Base-by-base conservation (phyloP, 2,888 invertebrate species). In the Patella depressa region DNA sequence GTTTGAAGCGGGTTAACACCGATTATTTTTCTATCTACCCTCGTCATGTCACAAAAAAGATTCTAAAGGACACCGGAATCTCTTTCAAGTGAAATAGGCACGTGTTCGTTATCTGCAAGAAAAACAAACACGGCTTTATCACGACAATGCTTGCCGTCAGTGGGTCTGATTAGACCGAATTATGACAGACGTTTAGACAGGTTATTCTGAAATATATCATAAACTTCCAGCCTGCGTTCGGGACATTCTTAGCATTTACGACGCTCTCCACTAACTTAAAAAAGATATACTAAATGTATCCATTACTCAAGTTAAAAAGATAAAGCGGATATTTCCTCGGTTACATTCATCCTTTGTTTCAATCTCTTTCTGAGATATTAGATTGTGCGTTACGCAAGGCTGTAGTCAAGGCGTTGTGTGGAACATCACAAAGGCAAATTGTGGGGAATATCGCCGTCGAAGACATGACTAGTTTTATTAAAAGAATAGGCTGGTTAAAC, bases 11-110 rank as follows among this genome's bases (percentile, higher is more conserved):
- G 19, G 65, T 65, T 65, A 65, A 24, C 65, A 65, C 65, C 65
- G 65, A 65, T 65, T 65, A 65, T 65, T 65, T 65, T 65, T 65
- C 65, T 65, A 65, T 65, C 65, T 65, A 65, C 24, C 65, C 19
- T 65, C 19, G 65, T 65, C 65, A 65, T 65, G 65, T 65, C 65
- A 65, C 65, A 65, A 65, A 65, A 65, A 65, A 65, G 65, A 65
- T 65, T 65, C 65, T 24, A 65, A 19, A 65, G 24, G 65, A 65
- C 65, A 65, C 65, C 65, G 65, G 65, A 65, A 65, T 65, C 65
- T 65, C 65, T 65, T 65, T 19, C 24, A 65, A 65, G 65, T 65
- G 65, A 65, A 65, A 65, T 65, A 24, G 65, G 65, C 65, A 65
- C 65, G 65, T 65, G 65, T 65, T 65, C 65, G 19, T 65, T 19